These are phyloP conservation scores for Phodopus roborovskii DNA, from an alignment of 2,113 vertebrate species.

Conservation along the genomic window DNA sequence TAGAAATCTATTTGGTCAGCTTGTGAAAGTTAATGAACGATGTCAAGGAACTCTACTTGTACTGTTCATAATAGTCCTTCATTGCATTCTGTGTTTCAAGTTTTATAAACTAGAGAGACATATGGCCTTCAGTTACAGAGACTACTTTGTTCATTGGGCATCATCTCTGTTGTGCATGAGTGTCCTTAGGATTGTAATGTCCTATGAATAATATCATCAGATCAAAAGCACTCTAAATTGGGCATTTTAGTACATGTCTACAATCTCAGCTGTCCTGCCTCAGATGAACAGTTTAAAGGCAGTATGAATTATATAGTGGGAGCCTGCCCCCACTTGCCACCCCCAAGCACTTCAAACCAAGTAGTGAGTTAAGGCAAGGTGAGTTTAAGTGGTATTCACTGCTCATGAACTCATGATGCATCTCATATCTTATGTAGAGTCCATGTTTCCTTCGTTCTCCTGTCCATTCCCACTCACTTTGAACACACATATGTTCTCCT, in stretches of 20 bases:
- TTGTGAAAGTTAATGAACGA: not conserved
- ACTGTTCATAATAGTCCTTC: not conserved
- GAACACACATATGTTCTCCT: not conserved
- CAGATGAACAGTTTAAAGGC: not conserved
- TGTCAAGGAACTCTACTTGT: not conserved
- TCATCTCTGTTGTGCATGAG: not conserved
- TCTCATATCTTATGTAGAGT: not conserved
- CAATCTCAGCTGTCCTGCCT: not conserved
- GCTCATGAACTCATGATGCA: not conserved
- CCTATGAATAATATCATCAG: not conserved
- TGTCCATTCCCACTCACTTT: not conserved
- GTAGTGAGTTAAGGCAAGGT: not conserved
- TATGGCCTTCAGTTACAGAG: not conserved
- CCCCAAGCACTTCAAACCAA: not conserved
- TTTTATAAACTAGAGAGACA: slow-evolving; percentile 30
- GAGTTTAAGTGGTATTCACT: slow-evolving; percentile 10
- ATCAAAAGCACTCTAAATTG: not conserved
- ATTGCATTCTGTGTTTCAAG: not conserved
- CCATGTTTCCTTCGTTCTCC: not conserved
- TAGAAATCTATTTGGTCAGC: not conserved
- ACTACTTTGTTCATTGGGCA: not conserved
- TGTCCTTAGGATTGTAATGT: not conserved
- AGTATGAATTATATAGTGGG: not conserved
- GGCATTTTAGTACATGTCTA: not conserved
- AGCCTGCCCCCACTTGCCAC: not conserved